These are phyloP conservation scores for Homarus americanus DNA, from an alignment of 1,140 invertebrate species.

Conservation along the genomic window DNA sequence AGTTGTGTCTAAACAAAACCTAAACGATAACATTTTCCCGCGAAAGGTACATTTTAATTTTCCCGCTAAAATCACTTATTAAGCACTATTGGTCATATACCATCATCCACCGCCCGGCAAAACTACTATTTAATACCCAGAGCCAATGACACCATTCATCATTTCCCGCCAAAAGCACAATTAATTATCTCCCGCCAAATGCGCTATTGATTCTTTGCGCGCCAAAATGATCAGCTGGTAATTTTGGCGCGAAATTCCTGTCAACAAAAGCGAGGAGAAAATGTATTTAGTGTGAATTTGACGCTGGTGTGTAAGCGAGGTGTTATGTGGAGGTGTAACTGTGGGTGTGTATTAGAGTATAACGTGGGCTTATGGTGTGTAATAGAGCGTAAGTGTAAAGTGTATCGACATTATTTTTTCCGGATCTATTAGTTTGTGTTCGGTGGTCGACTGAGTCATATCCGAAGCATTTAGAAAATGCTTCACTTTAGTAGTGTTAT, in stretches of 20 bases:
- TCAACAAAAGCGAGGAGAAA: not conserved
- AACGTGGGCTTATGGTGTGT: not conserved
- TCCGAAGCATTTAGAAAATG: no score
- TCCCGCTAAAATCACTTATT: not conserved
- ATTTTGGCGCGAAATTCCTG: slow-evolving; percentile 14
- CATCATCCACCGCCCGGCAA: not conserved
- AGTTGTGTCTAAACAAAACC: no score
- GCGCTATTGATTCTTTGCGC: not conserved
- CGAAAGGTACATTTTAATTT: not conserved
- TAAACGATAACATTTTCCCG: not conserved
- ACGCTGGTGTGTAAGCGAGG: not conserved
- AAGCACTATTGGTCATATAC: not conserved
- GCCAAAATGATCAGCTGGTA: not conserved
- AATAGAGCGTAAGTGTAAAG: not conserved
- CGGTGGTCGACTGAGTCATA: no score
- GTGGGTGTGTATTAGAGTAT: not conserved
- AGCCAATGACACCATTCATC: not conserved
- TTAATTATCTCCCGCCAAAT: slow-evolving; percentile 10
- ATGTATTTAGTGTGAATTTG: not conserved
- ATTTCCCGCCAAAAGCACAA: not conserved
- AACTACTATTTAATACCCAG: not conserved
- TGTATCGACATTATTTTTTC: not conserved
- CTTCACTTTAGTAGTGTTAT: no score
- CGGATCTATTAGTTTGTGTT: no score
- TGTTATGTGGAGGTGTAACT: not conserved